A percentile compares a stretch with the other conserved stretches of the same genome.
Conservation (phyloP, 2,888 invertebrate species). For the Beris morrisii region DNA sequence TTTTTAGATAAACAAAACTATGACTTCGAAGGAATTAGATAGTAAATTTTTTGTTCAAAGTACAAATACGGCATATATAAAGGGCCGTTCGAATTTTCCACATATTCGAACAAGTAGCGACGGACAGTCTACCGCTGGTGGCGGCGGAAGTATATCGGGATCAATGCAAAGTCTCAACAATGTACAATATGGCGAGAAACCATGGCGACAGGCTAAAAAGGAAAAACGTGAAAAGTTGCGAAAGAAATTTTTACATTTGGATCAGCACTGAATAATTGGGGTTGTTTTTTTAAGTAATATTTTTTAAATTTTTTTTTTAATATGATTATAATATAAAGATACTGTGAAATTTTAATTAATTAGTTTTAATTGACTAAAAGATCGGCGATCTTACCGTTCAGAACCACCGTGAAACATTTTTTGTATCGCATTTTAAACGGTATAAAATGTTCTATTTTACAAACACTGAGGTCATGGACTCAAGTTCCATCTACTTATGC, state of each 20-base stretch:
- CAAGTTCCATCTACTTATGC: too few relatives aligned
- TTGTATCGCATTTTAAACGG: too few relatives aligned
- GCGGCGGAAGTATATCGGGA: slow-evolving; percentile 34
- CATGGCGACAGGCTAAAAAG: slow-evolving; percentile 85
- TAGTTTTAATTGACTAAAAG: too few relatives aligned
- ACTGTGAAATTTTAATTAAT: too few relatives aligned
- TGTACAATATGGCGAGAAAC: slow-evolving; percentile 57
- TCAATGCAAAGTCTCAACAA: slow-evolving; percentile 36
- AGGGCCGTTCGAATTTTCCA: slow-evolving; percentile 54
- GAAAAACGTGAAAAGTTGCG: slow-evolving; percentile 92
- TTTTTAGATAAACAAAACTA: slow-evolving; percentile 48
- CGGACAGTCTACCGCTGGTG: slow-evolving; percentile 41
- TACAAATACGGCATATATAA: slow-evolving; percentile 51
- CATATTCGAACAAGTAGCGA: slow-evolving; percentile 47
- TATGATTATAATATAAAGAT: too few relatives aligned
- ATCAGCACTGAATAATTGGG: slow-evolving; percentile 65
- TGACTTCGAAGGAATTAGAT: slow-evolving; percentile 64
- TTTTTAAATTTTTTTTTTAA: slow-evolving; percentile 2
- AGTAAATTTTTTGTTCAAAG: slow-evolving; percentile 62
- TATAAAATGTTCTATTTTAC: too few relatives aligned
- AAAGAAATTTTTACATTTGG: slow-evolving; percentile 79
- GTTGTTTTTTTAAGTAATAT: slow-evolving; percentile 9
- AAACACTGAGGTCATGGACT: too few relatives aligned
- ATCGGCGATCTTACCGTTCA: too few relatives aligned
- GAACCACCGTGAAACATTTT: too few relatives aligned